Evolutionary conservation across 2,113 vertebrate species (phyloP).

Genomic region (Seriola rivoliana): DNA sequence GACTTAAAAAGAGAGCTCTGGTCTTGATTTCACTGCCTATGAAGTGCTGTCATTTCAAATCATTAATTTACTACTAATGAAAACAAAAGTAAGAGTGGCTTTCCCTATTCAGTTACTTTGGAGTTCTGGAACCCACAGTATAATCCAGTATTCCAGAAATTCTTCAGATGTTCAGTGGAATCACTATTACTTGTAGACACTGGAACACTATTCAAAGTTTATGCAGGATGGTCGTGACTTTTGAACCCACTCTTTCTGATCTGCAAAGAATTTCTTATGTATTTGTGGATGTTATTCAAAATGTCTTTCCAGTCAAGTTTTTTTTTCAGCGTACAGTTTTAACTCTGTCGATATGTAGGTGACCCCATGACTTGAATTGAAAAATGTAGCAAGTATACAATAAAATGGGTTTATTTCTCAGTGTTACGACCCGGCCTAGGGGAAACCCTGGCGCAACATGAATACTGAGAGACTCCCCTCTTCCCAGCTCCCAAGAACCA

Average conservation of each 20-base stretch:
- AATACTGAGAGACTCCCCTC: no score
- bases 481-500: no score
- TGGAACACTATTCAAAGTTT: background rate
- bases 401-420: no score
- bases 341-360: no score
- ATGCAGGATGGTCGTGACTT: background rate
- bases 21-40: slow-evolving; percentile 1
- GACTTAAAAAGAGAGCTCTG: background rate
- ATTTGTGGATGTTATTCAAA: background rate
- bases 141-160: background rate
- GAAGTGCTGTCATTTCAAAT: background rate
- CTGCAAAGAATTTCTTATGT: background rate
- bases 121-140: background rate
- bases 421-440: no score
- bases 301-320: background rate
- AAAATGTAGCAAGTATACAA: no score
- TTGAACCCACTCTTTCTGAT: background rate
- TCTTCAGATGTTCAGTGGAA: background rate
- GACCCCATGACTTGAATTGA: no score
- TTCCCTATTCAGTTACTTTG: background rate
- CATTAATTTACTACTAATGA: background rate
- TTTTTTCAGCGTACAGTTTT: background rate
- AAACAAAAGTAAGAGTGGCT: background rate
- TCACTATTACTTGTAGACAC: background rate
- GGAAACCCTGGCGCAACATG: no score